Evolutionary conservation across 2,113 vertebrate genomes (phyloP).

Genomic region (Menidia beryllina): DNA sequence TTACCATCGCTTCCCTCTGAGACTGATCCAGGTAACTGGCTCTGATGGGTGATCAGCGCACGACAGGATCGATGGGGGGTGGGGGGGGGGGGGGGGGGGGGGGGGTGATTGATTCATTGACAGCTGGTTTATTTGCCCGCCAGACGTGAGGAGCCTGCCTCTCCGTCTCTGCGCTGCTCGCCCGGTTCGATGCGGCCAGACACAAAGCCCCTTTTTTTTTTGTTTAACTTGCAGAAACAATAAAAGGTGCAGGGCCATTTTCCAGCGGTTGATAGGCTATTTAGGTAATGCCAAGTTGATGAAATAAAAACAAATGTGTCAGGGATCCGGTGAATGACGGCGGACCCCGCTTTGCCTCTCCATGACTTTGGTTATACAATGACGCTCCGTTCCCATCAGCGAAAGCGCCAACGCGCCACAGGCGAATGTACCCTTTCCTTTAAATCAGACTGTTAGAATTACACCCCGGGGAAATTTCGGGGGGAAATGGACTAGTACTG

Average conservation of each 20-base stretch:
- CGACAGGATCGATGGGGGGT: conserved; percentile 51
- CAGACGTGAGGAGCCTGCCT: conserved; percentile 15
- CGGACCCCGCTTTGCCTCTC: conserved; percentile 34
- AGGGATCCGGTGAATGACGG: conserved; percentile 30
- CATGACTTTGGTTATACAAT: conserved; percentile 72
- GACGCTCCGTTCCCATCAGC: conserved; percentile 61
- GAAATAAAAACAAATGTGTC: not conserved
- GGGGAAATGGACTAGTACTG: no score
- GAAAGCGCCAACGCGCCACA: conserved; percentile 26
- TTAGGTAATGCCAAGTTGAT: conserved; percentile 2
- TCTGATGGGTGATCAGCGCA: conserved; percentile 50
- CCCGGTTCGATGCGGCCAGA: conserved; percentile 47
- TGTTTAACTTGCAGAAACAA: conserved; percentile 11
- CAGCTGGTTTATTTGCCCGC: conserved; percentile 28
- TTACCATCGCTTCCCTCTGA: not conserved
- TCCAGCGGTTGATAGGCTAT: not conserved
- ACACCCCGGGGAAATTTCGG: not conserved
- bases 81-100: no score
- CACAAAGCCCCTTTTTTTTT: conserved; percentile 12
- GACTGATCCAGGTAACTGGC: conserved; percentile 39
- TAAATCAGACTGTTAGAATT: conserved; percentile 2
- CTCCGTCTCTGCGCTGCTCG: not conserved
- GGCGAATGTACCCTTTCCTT: not conserved
- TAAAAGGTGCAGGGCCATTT: not conserved
- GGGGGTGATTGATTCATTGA: conserved; percentile 58